Evolutionary conservation across 1,140 invertebrate species (phyloP).

Genomic region (Nasonia vitripennis): DNA sequence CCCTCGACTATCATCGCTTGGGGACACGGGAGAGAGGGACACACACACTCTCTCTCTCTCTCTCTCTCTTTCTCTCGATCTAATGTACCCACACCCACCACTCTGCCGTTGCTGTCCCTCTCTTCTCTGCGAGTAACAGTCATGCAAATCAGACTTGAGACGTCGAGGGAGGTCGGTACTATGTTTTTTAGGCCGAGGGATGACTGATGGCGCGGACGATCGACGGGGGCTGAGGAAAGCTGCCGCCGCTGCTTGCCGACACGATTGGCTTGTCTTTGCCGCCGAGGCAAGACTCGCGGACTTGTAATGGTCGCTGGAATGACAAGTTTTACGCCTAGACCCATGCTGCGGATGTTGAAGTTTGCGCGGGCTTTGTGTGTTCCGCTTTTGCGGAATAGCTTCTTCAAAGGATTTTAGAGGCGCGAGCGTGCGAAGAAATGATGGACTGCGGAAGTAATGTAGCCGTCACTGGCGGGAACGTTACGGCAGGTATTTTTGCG

Average conservation of each 20-base stretch:
- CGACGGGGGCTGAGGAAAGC: constrained; percentile 18
- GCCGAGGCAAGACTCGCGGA: neutral
- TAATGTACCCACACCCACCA: constrained; percentile 66
- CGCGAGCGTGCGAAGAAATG: neutral
- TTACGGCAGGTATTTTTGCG: neutral
- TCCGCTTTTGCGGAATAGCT: neutral
- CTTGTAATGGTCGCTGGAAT: constrained; percentile 22
- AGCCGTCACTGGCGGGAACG: neutral
- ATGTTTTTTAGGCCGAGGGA: neutral
- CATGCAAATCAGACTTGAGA: constrained; percentile 68
- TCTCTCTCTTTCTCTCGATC: constrained; percentile 54
- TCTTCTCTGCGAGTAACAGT: constrained; percentile 57
- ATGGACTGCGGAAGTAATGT: neutral
- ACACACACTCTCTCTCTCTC: neutral
- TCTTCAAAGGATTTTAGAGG: neutral
- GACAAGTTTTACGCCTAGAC: constrained; percentile 3
- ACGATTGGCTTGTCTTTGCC: constrained; percentile 23
- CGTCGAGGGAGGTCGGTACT: constrained; percentile 34
- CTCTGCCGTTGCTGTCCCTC: neutral
- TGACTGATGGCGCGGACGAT: neutral
- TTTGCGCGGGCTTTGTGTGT: neutral
- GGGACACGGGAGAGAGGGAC: neutral
- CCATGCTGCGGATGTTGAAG: neutral
- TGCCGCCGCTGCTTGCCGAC: neutral
- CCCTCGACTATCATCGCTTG: constrained; percentile 22